These are phyloP conservation scores for Girardinus metallicus DNA, from an alignment of 2,797 vertebrate species.

Conservation along the genomic window DNA sequence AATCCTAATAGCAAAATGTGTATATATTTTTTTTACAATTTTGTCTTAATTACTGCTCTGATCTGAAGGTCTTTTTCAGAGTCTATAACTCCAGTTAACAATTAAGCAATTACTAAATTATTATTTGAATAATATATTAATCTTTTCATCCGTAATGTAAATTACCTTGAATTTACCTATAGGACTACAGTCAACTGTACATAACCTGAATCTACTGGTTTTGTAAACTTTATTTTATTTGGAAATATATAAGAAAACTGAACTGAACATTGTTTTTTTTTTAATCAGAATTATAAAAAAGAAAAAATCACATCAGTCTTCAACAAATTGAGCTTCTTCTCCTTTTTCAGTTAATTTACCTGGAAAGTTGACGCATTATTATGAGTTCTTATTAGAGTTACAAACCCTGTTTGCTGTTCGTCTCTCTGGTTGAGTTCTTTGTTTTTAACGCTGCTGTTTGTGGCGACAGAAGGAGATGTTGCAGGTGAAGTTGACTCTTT, in stretches of 20 bases:
- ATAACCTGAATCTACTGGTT: background rate
- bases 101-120: no score
- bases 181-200: background rate
- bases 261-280: background rate
- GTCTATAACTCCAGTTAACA: no score
- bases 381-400: background rate
- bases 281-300: background rate
- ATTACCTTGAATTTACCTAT: background rate
- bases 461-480: background rate
- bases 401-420: slow-evolving; percentile 43
- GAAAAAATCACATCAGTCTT: background rate
- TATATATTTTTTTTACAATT: no score
- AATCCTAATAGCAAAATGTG: no score
- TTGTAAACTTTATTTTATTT: background rate
- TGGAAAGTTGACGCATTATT: background rate
- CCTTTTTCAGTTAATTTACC: background rate
- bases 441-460: background rate
- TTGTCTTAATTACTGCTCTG: no score
- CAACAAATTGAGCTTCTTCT: background rate
- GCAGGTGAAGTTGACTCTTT: slow-evolving; percentile 9
- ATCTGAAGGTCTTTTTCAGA: no score
- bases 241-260: background rate
- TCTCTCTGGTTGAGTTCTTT: slow-evolving; percentile 27
- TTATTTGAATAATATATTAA: no score
- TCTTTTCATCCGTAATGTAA: background rate